Evolutionary conservation across 1,140 invertebrate genomes (phyloP), one percentile per base, ranked within the genome.

Genomic region (Drosophila mauritiana): DNA sequence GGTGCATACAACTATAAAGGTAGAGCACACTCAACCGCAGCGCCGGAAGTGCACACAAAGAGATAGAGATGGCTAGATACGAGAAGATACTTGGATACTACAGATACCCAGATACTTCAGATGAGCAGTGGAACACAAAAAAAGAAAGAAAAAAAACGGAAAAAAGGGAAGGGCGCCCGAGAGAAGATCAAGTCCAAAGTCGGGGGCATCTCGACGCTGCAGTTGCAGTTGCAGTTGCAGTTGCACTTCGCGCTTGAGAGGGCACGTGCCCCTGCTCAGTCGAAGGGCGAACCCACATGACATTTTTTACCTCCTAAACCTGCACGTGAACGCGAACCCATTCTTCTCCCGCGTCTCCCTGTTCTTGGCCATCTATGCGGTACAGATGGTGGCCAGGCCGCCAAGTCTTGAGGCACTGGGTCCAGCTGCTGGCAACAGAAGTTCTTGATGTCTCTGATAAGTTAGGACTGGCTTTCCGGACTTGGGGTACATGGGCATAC

Each of bases 161-260:
- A 51, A 46, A 22, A 52, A 4, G 58, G 37, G 31, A 48, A 55
- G 48, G 61, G 54, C 72, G 37, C 55, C 43, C 51, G 22, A 40
- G 22, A 40, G 54, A 56, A 73, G 56, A 59, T 73, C 65, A 73
- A 73, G 67, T 43, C 69, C 69, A 57, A 51, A 63, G 51, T 68
- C 56, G 63, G 55, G 62, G 75, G 69, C 69, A 73, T 73, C 69
- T 72, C 45, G 12, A 37, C 76, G 39, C 39, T 59, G 20, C 20
- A 22, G 20, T 31, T 31, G 72, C 49, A 54, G 58, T 61, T 31
- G 72, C 49, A 54, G 58, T 61, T 81, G 72, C 79, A 59, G 75
- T 74, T 86, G 63, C 82, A 73, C 86, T 85, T 86, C 83, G 79
- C 83, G 83, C 83, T 86, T 86, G 83, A 86, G 83, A 86, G 83